A percentile compares a stretch with the other conserved stretches of the same genome.
Evolutionary conservation across 1,140 invertebrate species (phyloP).

Genomic region (Drosophila quadrilineata): DNA sequence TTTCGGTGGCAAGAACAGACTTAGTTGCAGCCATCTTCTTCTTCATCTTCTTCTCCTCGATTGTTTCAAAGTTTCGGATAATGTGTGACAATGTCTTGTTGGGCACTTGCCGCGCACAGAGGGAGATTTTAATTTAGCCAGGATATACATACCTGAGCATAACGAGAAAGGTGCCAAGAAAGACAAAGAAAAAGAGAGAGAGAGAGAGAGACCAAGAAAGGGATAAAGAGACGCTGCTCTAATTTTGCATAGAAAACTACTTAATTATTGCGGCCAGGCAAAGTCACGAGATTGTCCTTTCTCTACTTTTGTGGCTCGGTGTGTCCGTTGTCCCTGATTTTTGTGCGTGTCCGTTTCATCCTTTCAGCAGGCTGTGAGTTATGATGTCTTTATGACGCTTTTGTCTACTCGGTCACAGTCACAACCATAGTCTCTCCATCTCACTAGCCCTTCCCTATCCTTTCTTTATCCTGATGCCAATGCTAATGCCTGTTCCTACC

Average conservation of each 20-base stretch:
- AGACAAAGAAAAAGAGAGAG: constrained; percentile 3
- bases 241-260: constrained; percentile 72
- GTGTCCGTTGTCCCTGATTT: neutral
- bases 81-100: constrained; percentile 74
- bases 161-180: neutral
- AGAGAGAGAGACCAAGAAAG: neutral
- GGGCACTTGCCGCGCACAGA: constrained; percentile 65
- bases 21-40: neutral
- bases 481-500: no score
- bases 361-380: constrained; percentile 68
- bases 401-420: constrained; percentile 22
- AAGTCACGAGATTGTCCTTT: constrained; percentile 6
- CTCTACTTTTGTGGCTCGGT: no score
- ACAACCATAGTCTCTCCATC: neutral
- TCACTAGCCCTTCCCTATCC: no score
- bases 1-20: neutral
- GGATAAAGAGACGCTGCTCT: constrained; percentile 39
- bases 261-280: constrained; percentile 58
- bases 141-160: constrained; percentile 16
- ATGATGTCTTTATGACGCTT: constrained; percentile 74
- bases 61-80: no score
- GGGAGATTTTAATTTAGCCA: constrained; percentile 73
- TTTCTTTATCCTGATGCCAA: constrained; percentile 8
- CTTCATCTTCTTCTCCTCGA: no score
- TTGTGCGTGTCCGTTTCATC: constrained; percentile 38